A percentile compares a stretch with the other conserved stretches of the same genome.
Evolutionary conservation across 2,888 invertebrate genomes (phyloP).

Genomic region (Zygothrica quintamaculata): DNA sequence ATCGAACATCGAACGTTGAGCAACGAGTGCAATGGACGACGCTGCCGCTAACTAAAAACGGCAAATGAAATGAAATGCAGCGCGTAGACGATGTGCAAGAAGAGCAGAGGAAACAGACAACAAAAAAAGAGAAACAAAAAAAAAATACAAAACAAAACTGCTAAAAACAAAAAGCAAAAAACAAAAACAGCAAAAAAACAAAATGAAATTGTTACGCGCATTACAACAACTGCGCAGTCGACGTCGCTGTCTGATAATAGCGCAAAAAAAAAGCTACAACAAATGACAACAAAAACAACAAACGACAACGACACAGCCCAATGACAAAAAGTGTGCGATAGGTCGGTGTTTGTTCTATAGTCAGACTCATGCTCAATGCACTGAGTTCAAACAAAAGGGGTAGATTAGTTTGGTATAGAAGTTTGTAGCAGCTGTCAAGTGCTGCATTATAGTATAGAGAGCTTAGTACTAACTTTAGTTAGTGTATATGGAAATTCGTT

Average conservation of each 20-base stretch:
- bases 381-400: not conserved
- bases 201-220: conserved; percentile 73
- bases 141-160: conserved; percentile 23
- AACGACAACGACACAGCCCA: conserved; percentile 61
- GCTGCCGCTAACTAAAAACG: conserved; percentile 43
- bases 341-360: conserved; percentile 62
- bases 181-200: conserved; percentile 42
- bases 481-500: conserved; percentile 10
- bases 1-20: conserved; percentile 39
- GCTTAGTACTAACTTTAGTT: too few species aligned
- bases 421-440: too few species aligned
- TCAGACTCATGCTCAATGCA: not conserved
- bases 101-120: conserved; percentile 29
- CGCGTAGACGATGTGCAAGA: conserved; percentile 17
- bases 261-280: conserved; percentile 19
- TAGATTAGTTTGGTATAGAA: conserved; percentile 1
- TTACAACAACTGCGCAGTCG: conserved; percentile 50
- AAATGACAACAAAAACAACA: conserved; percentile 24
- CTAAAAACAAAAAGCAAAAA: conserved; percentile 17
- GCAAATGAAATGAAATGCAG: conserved; percentile 32
- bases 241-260: conserved; percentile 66
- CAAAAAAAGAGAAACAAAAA: conserved; percentile 29
- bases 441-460: too few species aligned
- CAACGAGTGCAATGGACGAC: conserved; percentile 73
- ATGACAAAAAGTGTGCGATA: conserved; percentile 79